Conservation (phyloP, 2,888 invertebrate species). For the Hyles lineata region DNA sequence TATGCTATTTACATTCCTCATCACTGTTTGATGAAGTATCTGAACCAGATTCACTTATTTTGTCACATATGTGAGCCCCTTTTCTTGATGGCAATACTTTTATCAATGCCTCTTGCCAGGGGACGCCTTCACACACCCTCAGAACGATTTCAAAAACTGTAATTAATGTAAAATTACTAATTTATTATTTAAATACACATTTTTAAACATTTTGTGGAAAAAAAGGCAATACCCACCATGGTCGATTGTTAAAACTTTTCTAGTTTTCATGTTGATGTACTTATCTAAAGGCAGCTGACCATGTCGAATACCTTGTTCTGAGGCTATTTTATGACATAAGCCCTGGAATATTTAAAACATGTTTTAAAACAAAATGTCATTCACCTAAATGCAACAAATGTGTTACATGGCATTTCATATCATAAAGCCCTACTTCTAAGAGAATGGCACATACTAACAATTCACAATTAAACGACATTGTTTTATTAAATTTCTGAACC, state of each 20-base stretch:
- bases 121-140: slow-evolving; percentile 89
- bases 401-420: too few relatives aligned
- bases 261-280: slow-evolving; percentile 95
- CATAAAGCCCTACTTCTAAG: too few relatives aligned
- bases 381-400: not conserved
- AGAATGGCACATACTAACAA: too few relatives aligned
- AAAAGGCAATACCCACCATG: slow-evolving; percentile 87
- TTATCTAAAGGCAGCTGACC: slow-evolving; percentile 95
- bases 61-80: slow-evolving; percentile 84
- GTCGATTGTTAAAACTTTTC: slow-evolving; percentile 97
- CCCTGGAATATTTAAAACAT: slow-evolving; percentile 83
- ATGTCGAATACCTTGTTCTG: slow-evolving; percentile 90
- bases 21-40: slow-evolving; percentile 51
- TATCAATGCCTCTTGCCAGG: slow-evolving; percentile 92
- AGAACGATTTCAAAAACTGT: slow-evolving; percentile 94
- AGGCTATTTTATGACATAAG: slow-evolving; percentile 92
- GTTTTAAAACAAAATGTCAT: not conserved
- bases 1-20: slow-evolving; percentile 46
- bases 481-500: too few relatives aligned
- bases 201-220: not conserved
- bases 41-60: slow-evolving; percentile 56
- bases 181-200: not conserved
- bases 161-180: slow-evolving; percentile 53
- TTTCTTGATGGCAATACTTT: slow-evolving; percentile 91
- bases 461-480: too few relatives aligned